phyloP scores from a whole-genome alignment of 2,797 vertebrate genomes.

The Pangasius krempfi region DNA sequence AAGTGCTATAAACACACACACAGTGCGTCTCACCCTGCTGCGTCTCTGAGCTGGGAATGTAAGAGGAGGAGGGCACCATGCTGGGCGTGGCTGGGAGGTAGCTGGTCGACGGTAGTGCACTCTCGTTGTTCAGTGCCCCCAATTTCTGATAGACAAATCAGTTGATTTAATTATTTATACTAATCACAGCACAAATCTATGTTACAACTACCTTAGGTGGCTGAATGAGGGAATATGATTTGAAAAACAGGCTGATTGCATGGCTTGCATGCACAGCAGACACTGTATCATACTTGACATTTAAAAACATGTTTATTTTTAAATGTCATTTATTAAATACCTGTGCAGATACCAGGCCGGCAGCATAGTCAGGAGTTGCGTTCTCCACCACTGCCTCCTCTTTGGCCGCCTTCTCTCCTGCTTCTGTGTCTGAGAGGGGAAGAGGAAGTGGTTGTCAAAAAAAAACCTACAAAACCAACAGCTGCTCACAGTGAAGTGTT shows the following conservation, averaged over 20 bases:
- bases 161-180: neutral
- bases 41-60: constrained; percentile 91
- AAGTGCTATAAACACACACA: neutral
- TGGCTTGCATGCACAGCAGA: neutral
- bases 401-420: constrained; percentile 91
- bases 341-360: constrained; percentile 95
- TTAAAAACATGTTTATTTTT: neutral
- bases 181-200: neutral
- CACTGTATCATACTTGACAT: neutral
- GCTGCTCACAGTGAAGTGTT: neutral
- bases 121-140: constrained; percentile 88
- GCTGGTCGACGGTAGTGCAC: constrained; percentile 92
- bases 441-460: neutral
- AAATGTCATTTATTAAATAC: constrained; percentile 55
- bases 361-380: constrained; percentile 95
- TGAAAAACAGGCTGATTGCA: neutral
- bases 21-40: constrained; percentile 80
- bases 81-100: constrained; percentile 95
- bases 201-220: neutral
- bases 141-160: constrained; percentile 82
- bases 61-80: constrained; percentile 94
- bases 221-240: neutral
- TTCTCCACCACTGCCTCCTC: constrained; percentile 94
- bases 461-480: neutral
- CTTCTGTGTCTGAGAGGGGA: constrained; percentile 81